Evolutionary conservation across 2,113 vertebrate genomes (phyloP).

Genomic region (Actenoides hombroni): DNA sequence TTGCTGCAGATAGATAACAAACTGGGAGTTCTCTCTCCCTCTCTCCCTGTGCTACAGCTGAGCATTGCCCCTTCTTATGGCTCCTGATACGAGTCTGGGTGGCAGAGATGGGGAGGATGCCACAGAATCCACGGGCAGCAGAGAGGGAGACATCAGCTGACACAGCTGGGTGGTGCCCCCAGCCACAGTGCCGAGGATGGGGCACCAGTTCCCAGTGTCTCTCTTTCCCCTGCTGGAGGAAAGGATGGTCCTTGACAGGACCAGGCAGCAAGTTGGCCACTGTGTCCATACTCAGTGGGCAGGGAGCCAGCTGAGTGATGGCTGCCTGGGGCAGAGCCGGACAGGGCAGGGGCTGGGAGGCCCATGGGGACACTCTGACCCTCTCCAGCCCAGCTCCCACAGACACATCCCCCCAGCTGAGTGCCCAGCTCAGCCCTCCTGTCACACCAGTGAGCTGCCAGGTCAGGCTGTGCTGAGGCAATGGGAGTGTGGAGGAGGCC

Average conservation of each 20-base stretch:
- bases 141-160: conserved; percentile 14
- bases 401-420: fast-evolving
- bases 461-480: background rate
- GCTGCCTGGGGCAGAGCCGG: background rate
- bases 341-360: background rate
- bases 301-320: background rate
- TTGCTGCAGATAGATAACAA: background rate
- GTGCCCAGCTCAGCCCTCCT: fast-evolving
- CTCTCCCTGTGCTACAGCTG: background rate
- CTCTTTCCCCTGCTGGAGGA: background rate
- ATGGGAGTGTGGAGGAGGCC: fast-evolving
- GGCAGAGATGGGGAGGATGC: background rate
- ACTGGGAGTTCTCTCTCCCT: background rate
- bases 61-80: background rate
- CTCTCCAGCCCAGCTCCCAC: background rate
- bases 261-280: background rate
- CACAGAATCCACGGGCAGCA: background rate
- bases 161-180: background rate
- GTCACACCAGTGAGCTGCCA: fast-evolving
- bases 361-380: fast-evolving
- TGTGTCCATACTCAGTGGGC: fast-evolving
- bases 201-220: background rate
- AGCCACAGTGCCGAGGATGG: background rate
- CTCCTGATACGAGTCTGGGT: fast-evolving
- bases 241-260: background rate